Conservation (phyloP, 2,113 vertebrate genomes). For the Austrofundulus limnaeus region DNA sequence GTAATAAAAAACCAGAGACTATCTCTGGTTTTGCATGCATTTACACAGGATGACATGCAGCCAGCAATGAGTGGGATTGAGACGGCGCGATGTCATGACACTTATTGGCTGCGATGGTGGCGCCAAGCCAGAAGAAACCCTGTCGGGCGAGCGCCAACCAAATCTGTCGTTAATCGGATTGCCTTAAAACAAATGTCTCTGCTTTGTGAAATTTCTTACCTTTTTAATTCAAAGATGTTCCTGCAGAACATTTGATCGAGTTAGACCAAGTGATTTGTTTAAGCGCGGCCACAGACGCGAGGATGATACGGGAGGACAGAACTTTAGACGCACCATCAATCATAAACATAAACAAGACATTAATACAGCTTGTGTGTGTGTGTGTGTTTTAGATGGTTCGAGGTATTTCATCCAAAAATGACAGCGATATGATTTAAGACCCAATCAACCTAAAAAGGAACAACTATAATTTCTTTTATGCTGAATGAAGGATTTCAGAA, state of each 20-base stretch:
- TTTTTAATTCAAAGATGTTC: conserved; percentile 75
- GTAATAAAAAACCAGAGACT: background rate
- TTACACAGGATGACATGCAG: conserved; percentile 21
- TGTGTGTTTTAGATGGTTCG: conserved; percentile 2
- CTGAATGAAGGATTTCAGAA: conserved; percentile 7
- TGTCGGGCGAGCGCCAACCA: conserved; percentile 27
- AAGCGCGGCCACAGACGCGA: conserved; percentile 58
- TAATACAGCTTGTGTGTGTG: conserved; percentile 48
- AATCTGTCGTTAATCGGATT: conserved; percentile 65
- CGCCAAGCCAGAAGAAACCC: conserved; percentile 52
- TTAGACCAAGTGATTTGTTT: conserved; percentile 73
- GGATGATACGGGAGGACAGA: conserved; percentile 45
- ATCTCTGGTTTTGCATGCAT: conserved; percentile 6
- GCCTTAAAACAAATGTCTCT: conserved; percentile 68
- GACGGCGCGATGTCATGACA: conserved; percentile 32
- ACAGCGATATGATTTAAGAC: conserved; percentile 44
- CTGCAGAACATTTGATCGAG: conserved; percentile 65
- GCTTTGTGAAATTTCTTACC: conserved; percentile 74
- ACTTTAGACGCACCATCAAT: conserved; percentile 68
- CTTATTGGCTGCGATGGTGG: conserved; percentile 63
- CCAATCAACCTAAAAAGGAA: conserved; percentile 29
- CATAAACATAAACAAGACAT: conserved; percentile 76
- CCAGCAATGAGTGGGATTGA: conserved; percentile 15
- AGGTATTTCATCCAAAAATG: conserved; percentile 35
- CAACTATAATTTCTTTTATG: conserved; percentile 4